Percentiles rank a stretch among this genome's conserved stretches.
phyloP scores from a whole-genome alignment of 2,888 invertebrate species.

The Oxystoma pomonae region DNA sequence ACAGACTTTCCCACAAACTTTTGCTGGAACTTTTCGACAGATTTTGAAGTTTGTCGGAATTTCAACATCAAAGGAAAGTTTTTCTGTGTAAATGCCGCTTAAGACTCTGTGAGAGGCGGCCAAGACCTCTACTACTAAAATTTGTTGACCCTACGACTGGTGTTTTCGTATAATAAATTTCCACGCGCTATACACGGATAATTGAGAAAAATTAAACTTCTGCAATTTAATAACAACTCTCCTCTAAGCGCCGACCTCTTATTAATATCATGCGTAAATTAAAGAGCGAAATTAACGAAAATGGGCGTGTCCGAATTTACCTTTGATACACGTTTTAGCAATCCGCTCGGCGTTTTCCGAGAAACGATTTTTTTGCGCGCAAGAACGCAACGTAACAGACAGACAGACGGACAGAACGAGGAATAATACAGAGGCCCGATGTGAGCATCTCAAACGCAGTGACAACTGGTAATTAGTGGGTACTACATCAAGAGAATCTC shows the following conservation, averaged over 20 bases:
- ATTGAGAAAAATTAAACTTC: not conserved
- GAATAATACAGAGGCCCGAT: conserved; percentile 8
- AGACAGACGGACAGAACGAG: conserved; percentile 8
- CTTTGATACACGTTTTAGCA: conserved; percentile 7
- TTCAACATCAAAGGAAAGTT: too few species aligned
- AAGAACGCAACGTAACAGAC: conserved; percentile 2
- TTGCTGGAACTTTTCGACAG: too few species aligned
- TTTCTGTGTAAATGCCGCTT: too few species aligned
- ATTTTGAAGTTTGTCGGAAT: too few species aligned
- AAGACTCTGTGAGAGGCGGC: too few species aligned
- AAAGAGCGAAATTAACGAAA: conserved; percentile 3
- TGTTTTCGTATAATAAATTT: conserved; percentile 21
- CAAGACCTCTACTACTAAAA: too few species aligned
- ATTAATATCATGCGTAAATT: conserved; percentile 5
- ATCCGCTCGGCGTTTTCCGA: conserved; percentile 1
- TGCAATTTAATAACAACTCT: not conserved
- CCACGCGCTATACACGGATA: not conserved
- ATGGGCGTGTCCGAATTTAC: conserved; percentile 8
- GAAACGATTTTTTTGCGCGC: conserved; percentile 9
- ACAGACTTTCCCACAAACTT: too few species aligned
- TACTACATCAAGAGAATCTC: not conserved
- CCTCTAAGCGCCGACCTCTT: not conserved
- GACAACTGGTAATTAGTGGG: conserved; percentile 15
- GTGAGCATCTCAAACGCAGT: conserved; percentile 10
- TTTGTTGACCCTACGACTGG: too few species aligned